Percentiles rank a stretch among this genome's conserved stretches.
These are phyloP conservation scores for Antheraea mylitta DNA, from an alignment of 1,140 invertebrate genomes.

Conservation along the genomic window DNA sequence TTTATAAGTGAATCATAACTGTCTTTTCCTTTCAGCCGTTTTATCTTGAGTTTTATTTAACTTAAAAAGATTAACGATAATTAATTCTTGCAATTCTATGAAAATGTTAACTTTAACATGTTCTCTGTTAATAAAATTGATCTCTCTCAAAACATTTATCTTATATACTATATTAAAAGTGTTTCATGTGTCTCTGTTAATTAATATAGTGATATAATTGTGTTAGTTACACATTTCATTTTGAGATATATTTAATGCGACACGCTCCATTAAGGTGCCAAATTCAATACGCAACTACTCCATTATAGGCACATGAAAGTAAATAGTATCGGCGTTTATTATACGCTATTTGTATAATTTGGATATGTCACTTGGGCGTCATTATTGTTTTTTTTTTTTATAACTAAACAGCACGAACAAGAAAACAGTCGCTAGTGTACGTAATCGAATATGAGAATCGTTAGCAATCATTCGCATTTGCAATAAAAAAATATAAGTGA, in stretches of 20 bases:
- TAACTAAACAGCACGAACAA: constrained; percentile 29
- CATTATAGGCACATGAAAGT: not conserved
- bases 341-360: constrained; percentile 7
- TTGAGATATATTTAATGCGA: not conserved
- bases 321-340: constrained; percentile 8
- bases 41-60: too few relatives aligned
- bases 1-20: too few relatives aligned
- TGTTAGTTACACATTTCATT: not conserved
- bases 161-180: not conserved
- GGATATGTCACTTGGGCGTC: constrained; percentile 18
- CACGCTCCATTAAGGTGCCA: constrained; percentile 10
- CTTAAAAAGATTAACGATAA: too few relatives aligned
- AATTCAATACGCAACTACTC: constrained; percentile 9
- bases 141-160: too few relatives aligned
- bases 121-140: too few relatives aligned
- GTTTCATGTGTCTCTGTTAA: constrained; percentile 11
- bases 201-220: constrained; percentile 13
- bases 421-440: constrained; percentile 48
- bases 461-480: constrained; percentile 57
- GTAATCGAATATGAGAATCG: constrained; percentile 51
- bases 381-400: not conserved
- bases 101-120: too few relatives aligned
- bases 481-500: constrained; percentile 40
- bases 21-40: too few relatives aligned
- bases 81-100: too few relatives aligned